Percentiles rank a stretch among this genome's conserved stretches.
Conservation (phyloP, 2,113 vertebrate genomes). For the Pluvianellus socialis region DNA sequence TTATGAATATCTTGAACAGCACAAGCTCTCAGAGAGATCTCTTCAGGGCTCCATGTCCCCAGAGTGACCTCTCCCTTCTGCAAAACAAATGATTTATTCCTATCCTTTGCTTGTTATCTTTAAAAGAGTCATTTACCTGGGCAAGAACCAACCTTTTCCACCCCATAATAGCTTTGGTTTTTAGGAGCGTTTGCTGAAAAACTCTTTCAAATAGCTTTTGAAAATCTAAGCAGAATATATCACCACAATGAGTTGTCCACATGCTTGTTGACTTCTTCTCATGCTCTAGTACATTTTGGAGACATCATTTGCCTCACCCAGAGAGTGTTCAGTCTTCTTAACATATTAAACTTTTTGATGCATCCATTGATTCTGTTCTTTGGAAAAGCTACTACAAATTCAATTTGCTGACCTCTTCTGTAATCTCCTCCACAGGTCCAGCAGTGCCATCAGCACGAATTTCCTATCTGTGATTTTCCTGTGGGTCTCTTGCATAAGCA, state of each 20-base stretch:
- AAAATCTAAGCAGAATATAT: not conserved
- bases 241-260: not conserved
- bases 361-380: not conserved
- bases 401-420: not conserved
- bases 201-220: not conserved
- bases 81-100: not conserved
- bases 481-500: not conserved
- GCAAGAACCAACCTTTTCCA: not conserved
- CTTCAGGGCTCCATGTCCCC: not conserved
- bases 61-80: not conserved
- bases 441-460: not conserved
- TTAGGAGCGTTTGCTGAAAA: not conserved
- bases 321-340: not conserved
- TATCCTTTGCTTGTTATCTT: not conserved
- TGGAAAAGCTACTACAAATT: not conserved
- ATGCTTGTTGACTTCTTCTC: not conserved
- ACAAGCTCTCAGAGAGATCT: not conserved
- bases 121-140: not conserved
- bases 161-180: not conserved
- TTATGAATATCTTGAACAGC: not conserved
- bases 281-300: not conserved
- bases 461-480: not conserved
- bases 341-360: not conserved
- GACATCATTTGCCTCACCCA: not conserved
- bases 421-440: not conserved